These are phyloP conservation scores for Parotocinclus haroldoi DNA, from an alignment of 2,797 vertebrate genomes.

Conservation along the genomic window DNA sequence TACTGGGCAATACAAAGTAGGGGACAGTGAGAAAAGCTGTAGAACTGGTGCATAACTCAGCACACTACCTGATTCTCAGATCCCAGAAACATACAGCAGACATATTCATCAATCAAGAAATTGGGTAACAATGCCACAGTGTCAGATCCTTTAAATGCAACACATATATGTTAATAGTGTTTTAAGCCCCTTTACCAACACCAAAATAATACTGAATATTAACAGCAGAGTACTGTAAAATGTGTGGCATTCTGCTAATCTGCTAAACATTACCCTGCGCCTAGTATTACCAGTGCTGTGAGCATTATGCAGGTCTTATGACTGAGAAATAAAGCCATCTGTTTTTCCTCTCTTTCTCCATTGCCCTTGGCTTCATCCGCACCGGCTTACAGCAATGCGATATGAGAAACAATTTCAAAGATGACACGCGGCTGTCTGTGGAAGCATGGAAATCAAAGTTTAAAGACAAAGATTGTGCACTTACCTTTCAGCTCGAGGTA, in stretches of 20 bases:
- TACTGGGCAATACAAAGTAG: constrained; percentile 29
- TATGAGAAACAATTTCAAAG: constrained; percentile 54
- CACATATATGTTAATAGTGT: not conserved
- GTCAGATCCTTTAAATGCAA: too few species aligned
- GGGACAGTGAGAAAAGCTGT: constrained; percentile 37
- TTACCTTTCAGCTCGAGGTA: constrained; percentile 52
- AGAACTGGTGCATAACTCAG: constrained; percentile 45
- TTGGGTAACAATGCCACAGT: not conserved
- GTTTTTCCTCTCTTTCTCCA: constrained; percentile 55
- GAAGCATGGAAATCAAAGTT: constrained; percentile 39
- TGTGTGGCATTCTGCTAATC: constrained; percentile 57
- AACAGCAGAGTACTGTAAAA: constrained; percentile 36
- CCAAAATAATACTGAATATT: too few species aligned
- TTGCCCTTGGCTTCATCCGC: constrained; percentile 57
- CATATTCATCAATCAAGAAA: not conserved
- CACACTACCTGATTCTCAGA: constrained; percentile 46
- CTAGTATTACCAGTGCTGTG: constrained; percentile 54
- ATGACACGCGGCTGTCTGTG: constrained; percentile 45
- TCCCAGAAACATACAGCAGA: not conserved
- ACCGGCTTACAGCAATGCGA: constrained; percentile 54
- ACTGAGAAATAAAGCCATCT: constrained; percentile 65
- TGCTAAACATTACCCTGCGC: constrained; percentile 54
- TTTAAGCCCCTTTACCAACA: not conserved
- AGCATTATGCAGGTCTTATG: constrained; percentile 73
- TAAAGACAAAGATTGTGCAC: constrained; percentile 34